phyloP scores from a whole-genome alignment of 2,888 invertebrate species.

The Druceiella hillmani region DNA sequence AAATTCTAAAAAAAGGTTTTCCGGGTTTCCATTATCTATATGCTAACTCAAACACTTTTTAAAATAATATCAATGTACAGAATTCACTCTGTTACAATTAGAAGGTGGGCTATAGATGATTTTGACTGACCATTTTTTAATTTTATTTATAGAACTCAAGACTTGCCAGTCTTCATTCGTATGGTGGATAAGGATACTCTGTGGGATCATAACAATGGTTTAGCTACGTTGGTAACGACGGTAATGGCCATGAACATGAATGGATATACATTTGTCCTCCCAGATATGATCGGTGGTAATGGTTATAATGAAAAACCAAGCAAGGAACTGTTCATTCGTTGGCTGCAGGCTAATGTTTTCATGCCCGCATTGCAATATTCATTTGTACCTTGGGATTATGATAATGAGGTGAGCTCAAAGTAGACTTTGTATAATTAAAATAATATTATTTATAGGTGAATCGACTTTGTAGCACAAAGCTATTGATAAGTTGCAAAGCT shows the following conservation, averaged over 20 bases:
- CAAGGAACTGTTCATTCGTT: conserved; percentile 66
- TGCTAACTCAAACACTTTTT: no score
- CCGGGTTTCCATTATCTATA: no score
- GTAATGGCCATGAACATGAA: conserved; percentile 57
- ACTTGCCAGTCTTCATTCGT: conserved; percentile 64
- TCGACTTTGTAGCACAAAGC: no score
- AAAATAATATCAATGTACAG: no score
- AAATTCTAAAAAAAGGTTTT: no score
- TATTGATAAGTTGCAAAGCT: no score
- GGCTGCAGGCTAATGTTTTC: conserved; percentile 73
- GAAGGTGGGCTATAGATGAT: no score
- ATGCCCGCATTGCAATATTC: conserved; percentile 80
- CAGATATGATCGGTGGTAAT: conserved; percentile 75
- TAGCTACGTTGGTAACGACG: conserved; percentile 66
- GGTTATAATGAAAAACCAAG: conserved; percentile 52
- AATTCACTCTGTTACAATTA: no score
- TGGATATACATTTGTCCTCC: conserved; percentile 68
- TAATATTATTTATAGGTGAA: no score
- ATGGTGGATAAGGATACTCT: conserved; percentile 74
- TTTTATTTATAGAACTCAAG: conserved; percentile 52
- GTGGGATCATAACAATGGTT: conserved; percentile 65
- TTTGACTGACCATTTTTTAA: neutral
- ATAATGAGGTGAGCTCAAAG: conserved; percentile 45
- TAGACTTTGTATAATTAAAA: no score
- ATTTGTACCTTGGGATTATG: conserved; percentile 74